These are phyloP conservation scores for Brachypodius melanocephalos DNA, from an alignment of 2,113 vertebrate genomes.

Conservation along the genomic window DNA sequence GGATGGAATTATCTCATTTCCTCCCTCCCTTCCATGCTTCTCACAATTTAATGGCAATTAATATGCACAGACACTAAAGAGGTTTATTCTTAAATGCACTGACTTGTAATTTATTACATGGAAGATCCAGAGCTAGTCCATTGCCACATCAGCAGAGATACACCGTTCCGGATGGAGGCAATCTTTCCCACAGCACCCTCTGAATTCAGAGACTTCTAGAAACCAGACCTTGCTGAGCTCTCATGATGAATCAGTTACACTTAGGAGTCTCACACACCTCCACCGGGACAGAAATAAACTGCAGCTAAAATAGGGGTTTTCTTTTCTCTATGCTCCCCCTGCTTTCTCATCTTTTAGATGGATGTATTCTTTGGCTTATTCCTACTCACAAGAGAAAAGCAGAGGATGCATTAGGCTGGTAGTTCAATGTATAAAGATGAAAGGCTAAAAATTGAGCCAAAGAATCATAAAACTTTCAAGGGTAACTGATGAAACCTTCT, in stretches of 20 bases:
- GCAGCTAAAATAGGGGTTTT: neutral
- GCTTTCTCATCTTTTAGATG: neutral
- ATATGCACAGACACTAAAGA: neutral
- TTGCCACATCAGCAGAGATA: neutral
- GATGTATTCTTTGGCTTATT: neutral
- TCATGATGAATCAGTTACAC: neutral
- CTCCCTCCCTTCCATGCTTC: neutral
- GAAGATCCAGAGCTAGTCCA: neutral
- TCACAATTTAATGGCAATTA: neutral
- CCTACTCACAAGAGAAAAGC: neutral
- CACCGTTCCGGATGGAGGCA: neutral
- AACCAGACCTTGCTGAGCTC: neutral
- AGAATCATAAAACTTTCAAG: neutral
- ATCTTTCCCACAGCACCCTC: neutral
- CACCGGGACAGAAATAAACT: neutral
- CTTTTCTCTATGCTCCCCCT: neutral
- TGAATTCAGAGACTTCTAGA: neutral
- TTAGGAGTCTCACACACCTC: neutral
- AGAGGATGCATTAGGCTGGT: neutral
- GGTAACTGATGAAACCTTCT: neutral
- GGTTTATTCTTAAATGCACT: neutral
- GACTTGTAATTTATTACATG: neutral
- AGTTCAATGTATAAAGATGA: neutral
- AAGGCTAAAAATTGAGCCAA: neutral
- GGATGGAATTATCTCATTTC: neutral